Evolutionary conservation across 1,140 invertebrate species (phyloP).

Genomic region (Panagrolaimus sp.): DNA sequence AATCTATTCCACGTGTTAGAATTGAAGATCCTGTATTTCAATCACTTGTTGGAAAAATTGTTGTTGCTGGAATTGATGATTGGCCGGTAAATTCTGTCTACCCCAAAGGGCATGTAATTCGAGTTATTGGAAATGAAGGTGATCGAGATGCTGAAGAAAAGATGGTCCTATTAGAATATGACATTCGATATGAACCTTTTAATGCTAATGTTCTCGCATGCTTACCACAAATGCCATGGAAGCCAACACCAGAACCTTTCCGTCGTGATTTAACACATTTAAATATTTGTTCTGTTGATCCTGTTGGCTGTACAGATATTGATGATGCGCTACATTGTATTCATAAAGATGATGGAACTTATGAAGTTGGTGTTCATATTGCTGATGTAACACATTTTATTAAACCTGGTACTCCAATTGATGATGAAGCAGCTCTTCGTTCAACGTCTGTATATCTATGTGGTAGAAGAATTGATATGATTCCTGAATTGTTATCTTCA

Average conservation of each 20-base stretch:
- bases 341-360: conserved; percentile 69
- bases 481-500: conserved; percentile 75
- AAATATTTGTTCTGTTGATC: conserved; percentile 91
- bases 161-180: conserved; percentile 80
- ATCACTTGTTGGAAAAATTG: conserved; percentile 62
- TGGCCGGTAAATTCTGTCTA: conserved; percentile 72
- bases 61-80: conserved; percentile 83
- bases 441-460: conserved; percentile 55
- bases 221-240: conserved; percentile 82
- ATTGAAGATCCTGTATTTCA: conserved; percentile 75
- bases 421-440: conserved; percentile 60
- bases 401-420: conserved; percentile 75
- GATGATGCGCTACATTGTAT: conserved; percentile 93
- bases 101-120: conserved; percentile 75
- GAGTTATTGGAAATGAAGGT: conserved; percentile 86
- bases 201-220: conserved; percentile 86
- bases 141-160: conserved; percentile 38
- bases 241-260: conserved; percentile 62
- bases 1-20: conserved; percentile 78
- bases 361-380: conserved; percentile 85
- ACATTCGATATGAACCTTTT: conserved; percentile 88
- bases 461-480: conserved; percentile 61
- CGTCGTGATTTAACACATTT: conserved; percentile 65
- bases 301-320: conserved; percentile 96
- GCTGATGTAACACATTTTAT: conserved; percentile 88